Percentiles rank a stretch among this genome's conserved stretches.
These are phyloP conservation scores for Chaitophorus viminalis DNA, from an alignment of 2,888 invertebrate genomes.

Conservation along the genomic window DNA sequence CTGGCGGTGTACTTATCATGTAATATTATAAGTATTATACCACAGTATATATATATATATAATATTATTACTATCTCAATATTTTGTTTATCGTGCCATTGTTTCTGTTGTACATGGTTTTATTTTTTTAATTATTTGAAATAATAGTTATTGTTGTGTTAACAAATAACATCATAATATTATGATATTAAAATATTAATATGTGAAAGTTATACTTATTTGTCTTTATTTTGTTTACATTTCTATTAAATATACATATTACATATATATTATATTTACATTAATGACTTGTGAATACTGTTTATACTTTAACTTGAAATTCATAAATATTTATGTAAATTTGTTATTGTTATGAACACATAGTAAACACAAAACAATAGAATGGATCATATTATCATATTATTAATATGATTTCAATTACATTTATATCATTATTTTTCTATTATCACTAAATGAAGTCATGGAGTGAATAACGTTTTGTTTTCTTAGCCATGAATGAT, in stretches of 20 bases:
- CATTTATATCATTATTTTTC: not conserved
- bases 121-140: not conserved
- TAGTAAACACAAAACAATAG: too few species aligned
- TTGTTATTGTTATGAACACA: too few species aligned
- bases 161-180: slow-evolving; percentile 4
- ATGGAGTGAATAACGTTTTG: slow-evolving; percentile 7
- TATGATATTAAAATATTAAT: not conserved
- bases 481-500: not conserved
- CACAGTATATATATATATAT: not conserved
- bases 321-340: not conserved
- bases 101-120: not conserved
- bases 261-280: not conserved
- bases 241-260: not conserved
- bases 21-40: not conserved
- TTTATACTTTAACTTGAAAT: not conserved
- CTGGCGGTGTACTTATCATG: slow-evolving; percentile 19
- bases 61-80: too few species aligned
- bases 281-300: not conserved
- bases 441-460: not conserved
- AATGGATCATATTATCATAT: too few species aligned
- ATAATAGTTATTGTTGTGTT: not conserved
- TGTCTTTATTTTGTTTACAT: not conserved
- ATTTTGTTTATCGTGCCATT: slow-evolving; percentile 46
- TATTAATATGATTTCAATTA: too few species aligned
- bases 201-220: not conserved